Base-by-base conservation (phyloP, 2,888 invertebrate genomes). In the Xestia xanthographa region DNA sequence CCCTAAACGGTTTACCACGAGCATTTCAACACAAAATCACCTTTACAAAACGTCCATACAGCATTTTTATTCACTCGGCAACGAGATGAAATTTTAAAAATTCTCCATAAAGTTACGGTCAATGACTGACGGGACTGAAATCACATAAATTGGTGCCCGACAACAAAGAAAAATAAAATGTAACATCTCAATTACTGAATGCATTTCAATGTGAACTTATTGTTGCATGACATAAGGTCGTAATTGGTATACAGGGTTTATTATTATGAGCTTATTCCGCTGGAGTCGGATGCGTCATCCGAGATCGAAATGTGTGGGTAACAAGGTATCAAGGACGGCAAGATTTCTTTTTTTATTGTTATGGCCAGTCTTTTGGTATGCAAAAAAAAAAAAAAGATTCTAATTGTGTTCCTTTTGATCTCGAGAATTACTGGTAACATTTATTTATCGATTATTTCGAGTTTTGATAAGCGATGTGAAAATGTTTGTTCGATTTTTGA, bases 241-340 rank as follows among this genome's bases (percentile, higher is more conserved):
- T 79, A 76, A 86, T 67, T 89, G 17, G 63, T 53, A 63, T 77
- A 72, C 45, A 65, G 60, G 58, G 22, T 72, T 72, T 74, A 58
- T 86, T 76, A 69, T 73, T 79, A 84, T 86, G 82, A 76, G 85
- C 71, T 85, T 84, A 85, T 88, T 89, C 86, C 63, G 75, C 74
- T 80, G 66, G 80, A 81, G 73, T 86, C 76, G 88, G 88, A 92
- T 95, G 93, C 92, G 94, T 95, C 94, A 95, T 91, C 86, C 89
- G 87, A 92, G 91, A 92, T 92, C 91, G 90, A 92, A 93, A 92
- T 90, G 93, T 92, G 93, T 92, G 92, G 92, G 93, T 93, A 93
- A 93, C 93, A 91, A 94, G 91, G 91, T 93, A 93, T 92, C 94
- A 94, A 95, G 95, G 95, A 91, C 94, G 91, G 81, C 93, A 85